Evolutionary conservation across 1,140 invertebrate genomes (phyloP).

Genomic region (Drosophila yakuba): DNA sequence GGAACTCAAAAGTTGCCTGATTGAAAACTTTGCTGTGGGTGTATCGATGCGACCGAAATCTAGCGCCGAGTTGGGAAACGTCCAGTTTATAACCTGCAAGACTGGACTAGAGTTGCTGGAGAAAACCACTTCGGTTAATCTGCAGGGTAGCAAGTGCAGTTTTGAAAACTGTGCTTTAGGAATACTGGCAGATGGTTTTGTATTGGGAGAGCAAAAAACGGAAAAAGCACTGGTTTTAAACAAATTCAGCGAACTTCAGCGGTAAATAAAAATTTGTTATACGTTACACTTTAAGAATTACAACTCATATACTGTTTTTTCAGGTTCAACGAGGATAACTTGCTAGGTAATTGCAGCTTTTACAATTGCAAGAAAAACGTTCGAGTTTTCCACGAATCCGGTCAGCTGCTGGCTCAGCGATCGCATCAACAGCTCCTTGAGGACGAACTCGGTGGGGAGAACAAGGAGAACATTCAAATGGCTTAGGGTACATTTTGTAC

Average conservation of each 20-base stretch:
- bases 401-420: constrained; percentile 57
- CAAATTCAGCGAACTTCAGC: constrained; percentile 53
- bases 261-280: constrained; percentile 15
- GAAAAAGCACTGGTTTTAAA: constrained; percentile 38
- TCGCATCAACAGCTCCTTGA: constrained; percentile 44
- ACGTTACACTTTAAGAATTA: too few species aligned
- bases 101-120: constrained; percentile 68
- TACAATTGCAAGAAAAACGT: constrained; percentile 47
- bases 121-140: constrained; percentile 22
- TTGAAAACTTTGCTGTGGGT: constrained; percentile 82
- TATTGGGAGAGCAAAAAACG: neutral
- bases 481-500: neutral
- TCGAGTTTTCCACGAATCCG: constrained; percentile 41
- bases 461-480: constrained; percentile 59
- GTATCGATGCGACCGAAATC: constrained; percentile 56
- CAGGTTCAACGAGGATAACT: constrained; percentile 58
- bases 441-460: constrained; percentile 58
- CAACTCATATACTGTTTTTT: neutral
- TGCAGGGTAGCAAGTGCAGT: constrained; percentile 52
- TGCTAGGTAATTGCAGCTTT: constrained; percentile 56
- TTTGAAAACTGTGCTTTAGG: constrained; percentile 61
- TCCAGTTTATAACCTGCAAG: constrained; percentile 47
- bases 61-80: constrained; percentile 40
- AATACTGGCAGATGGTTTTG: constrained; percentile 43
- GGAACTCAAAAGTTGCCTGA: constrained; percentile 74